These are phyloP conservation scores for Aleiodes leptofemur DNA, from an alignment of 2,888 invertebrate species.

Conservation along the genomic window DNA sequence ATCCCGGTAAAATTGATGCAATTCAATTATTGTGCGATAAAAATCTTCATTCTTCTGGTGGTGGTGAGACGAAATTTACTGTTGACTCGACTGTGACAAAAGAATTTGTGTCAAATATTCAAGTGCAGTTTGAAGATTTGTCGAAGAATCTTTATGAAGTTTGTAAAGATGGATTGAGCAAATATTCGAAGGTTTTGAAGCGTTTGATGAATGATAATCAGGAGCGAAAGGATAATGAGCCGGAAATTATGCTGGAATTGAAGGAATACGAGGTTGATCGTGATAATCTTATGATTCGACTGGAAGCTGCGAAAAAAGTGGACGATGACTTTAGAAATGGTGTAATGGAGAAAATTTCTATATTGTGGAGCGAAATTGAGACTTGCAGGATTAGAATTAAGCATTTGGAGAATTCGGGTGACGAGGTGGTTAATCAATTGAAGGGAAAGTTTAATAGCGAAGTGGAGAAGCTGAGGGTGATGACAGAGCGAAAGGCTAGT, in stretches of 20 bases:
- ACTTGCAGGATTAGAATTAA: constrained; percentile 48
- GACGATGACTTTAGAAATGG: constrained; percentile 51
- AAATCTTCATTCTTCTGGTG: constrained; percentile 9
- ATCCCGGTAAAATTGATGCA: constrained; percentile 67
- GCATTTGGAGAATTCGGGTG: constrained; percentile 48
- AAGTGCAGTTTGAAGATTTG: constrained; percentile 55
- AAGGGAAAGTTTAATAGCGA: constrained; percentile 50
- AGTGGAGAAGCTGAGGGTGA: constrained; percentile 55
- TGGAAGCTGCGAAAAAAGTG: constrained; percentile 50
- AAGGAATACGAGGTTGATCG: constrained; percentile 49
- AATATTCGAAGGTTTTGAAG: constrained; percentile 53
- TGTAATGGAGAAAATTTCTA: constrained; percentile 46
- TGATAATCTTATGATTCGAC: constrained; percentile 45
- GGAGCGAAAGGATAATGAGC: constrained; percentile 14
- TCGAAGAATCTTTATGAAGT: constrained; percentile 52
- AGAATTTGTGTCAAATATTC: constrained; percentile 56
- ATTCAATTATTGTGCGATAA: constrained; percentile 46
- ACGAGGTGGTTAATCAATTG: constrained; percentile 50
- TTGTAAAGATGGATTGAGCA: constrained; percentile 56
- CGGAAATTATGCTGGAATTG: constrained; percentile 46
- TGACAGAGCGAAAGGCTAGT: constrained; percentile 55
- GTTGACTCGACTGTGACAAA: constrained; percentile 44
- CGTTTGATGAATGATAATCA: constrained; percentile 46
- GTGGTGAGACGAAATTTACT: constrained; percentile 35
- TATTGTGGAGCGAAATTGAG: constrained; percentile 47